These are phyloP conservation scores for Escarpia spicata DNA, from an alignment of 2,888 invertebrate species.

Conservation along the genomic window DNA sequence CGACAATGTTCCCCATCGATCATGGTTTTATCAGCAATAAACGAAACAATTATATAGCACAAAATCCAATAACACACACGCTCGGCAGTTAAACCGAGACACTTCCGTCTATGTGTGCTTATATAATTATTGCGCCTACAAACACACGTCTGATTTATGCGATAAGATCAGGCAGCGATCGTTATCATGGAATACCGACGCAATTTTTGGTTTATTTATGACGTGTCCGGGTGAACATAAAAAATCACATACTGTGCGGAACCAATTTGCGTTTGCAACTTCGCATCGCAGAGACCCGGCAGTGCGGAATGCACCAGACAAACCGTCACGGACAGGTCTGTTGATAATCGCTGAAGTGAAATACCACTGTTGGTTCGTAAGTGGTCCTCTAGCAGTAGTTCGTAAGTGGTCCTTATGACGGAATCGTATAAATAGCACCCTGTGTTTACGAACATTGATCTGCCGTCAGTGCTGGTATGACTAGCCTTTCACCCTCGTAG, in stretches of 20 bases:
- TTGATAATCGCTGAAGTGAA: not conserved
- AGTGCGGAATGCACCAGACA: not conserved
- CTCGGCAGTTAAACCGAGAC: not conserved
- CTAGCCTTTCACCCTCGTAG: not conserved
- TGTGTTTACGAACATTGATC: not conserved
- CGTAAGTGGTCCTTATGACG: not conserved
- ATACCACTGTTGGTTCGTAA: not conserved
- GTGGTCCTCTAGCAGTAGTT: not conserved
- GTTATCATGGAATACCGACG: not conserved
- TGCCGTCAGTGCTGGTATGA: not conserved
- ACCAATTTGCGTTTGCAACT: not conserved
- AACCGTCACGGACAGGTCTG: not conserved
- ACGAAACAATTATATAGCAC: not conserved
- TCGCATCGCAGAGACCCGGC: not conserved
- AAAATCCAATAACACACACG: not conserved
- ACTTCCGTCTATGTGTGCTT: not conserved
- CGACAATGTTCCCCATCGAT: not conserved
- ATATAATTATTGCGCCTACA: constrained; percentile 13
- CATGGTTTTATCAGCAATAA: not conserved
- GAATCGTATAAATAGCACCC: not conserved
- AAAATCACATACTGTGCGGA: not conserved
- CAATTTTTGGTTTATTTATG: not conserved
- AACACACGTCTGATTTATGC: not conserved
- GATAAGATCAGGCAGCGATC: not conserved
- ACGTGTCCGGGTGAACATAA: not conserved